These are phyloP conservation scores for Sphaerolaimus hirsutus DNA, from an alignment of 2,888 invertebrate genomes.

Conservation along the genomic window DNA sequence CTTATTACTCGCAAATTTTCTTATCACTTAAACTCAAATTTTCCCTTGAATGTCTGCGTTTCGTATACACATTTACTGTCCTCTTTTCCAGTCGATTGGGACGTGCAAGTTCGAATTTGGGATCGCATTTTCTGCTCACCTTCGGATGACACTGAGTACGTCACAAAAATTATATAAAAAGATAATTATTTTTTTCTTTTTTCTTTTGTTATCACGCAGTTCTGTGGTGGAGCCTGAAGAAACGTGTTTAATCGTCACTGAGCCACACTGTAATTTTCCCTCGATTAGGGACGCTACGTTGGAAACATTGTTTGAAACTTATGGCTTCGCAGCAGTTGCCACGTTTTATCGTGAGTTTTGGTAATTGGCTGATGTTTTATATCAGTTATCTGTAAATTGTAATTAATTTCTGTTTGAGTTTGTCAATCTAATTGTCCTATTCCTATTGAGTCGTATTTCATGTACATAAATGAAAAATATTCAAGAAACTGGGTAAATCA, in stretches of 20 bases:
- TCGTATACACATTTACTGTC: no score
- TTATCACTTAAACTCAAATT: slow-evolving; percentile 1
- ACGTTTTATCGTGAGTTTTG: neutral
- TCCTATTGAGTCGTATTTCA: no score
- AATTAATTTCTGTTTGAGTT: no score
- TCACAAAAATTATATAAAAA: no score
- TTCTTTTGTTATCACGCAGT: no score
- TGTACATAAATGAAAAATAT: no score
- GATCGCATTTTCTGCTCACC: slow-evolving; percentile 68
- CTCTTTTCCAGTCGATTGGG: slow-evolving; percentile 53
- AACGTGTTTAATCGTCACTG: slow-evolving; percentile 60
- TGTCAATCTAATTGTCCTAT: no score
- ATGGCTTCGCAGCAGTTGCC: slow-evolving; percentile 49
- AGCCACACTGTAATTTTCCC: slow-evolving; percentile 73
- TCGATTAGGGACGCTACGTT: slow-evolving; percentile 74
- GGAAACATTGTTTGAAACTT: slow-evolving; percentile 92
- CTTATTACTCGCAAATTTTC: neutral
- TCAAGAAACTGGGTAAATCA: no score
- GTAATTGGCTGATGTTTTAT: neutral
- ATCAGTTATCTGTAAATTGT: no score
- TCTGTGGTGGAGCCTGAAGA: slow-evolving; percentile 33
- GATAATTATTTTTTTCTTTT: no score
- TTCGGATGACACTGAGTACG: neutral
- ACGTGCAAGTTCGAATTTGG: slow-evolving; percentile 73
- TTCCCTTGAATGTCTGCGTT: neutral